phyloP scores from a whole-genome alignment of 2,797 vertebrate genomes.

The Hydrolagus colliei region DNA sequence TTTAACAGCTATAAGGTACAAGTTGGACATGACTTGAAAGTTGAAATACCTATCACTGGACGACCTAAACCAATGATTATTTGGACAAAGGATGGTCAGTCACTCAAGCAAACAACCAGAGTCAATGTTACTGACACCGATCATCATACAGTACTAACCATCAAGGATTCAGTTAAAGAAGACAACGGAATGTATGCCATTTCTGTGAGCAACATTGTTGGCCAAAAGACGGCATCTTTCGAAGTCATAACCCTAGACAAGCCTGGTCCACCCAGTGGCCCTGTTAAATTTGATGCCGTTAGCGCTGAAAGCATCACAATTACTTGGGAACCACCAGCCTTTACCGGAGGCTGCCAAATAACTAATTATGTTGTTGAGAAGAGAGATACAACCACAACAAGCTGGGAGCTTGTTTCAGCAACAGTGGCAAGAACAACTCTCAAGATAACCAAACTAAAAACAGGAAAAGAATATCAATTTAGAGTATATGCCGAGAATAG shows the following conservation, averaged over 20 bases:
- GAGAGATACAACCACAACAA: conserved; percentile 82
- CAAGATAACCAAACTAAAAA: conserved; percentile 84
- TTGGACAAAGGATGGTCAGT: conserved; percentile 84
- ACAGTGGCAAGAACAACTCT: conserved; percentile 83
- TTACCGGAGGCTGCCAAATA: conserved; percentile 87
- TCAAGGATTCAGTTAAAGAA: conserved; percentile 85
- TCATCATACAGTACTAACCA: conserved; percentile 71
- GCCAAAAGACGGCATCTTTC: conserved; percentile 80
- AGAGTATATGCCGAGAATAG: conserved; percentile 96
- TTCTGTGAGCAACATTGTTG: conserved; percentile 73
- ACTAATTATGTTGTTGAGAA: conserved; percentile 96
- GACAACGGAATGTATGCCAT: conserved; percentile 88
- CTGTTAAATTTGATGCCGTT: conserved; percentile 88
- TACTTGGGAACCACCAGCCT: conserved; percentile 84
- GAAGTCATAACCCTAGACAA: conserved; percentile 93
- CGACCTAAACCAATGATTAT: conserved; percentile 82
- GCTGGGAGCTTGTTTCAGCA: conserved; percentile 84
- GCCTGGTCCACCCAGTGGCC: conserved; percentile 85
- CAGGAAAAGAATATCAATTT: conserved; percentile 94
- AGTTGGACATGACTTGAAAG: conserved; percentile 81
- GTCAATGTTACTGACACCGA: conserved; percentile 72
- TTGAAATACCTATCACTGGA: conserved; percentile 85
- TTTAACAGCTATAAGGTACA: conserved; percentile 88
- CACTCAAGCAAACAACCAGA: conserved; percentile 86
- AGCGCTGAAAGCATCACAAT: conserved; percentile 87